Percentiles rank a stretch among this genome's conserved stretches.
These are phyloP conservation scores for Periplaneta americana DNA, from an alignment of 1,140 invertebrate genomes.

Conservation along the genomic window DNA sequence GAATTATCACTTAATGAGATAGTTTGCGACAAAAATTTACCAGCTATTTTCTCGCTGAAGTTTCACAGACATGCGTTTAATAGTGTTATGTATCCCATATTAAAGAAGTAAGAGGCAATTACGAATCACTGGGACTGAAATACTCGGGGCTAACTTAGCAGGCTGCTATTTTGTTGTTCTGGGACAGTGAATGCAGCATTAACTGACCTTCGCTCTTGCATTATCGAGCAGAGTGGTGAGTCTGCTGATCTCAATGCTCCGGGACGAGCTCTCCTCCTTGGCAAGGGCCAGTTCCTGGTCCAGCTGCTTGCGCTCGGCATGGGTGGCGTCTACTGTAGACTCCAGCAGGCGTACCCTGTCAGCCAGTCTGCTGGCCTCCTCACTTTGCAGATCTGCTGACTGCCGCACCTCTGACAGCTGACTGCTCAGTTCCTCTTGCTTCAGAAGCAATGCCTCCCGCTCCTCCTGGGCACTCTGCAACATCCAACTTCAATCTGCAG, in stretches of 20 bases:
- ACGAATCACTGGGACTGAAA: no score
- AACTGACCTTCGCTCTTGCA: slow-evolving; percentile 58
- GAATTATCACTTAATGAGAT: no score
- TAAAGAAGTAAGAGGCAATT: no score
- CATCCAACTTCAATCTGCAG: no score
- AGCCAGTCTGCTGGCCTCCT: slow-evolving; percentile 55
- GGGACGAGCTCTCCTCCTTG: slow-evolving; percentile 55
- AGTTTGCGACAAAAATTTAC: no score
- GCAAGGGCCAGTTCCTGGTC: slow-evolving; percentile 65
- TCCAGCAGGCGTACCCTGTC: slow-evolving; percentile 57
- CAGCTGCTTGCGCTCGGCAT: slow-evolving; percentile 62
- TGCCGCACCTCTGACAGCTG: slow-evolving; percentile 52
- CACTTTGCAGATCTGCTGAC: slow-evolving; percentile 43
- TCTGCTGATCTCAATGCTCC: slow-evolving; percentile 68
- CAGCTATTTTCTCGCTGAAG: no score
- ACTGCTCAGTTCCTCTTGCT: slow-evolving; percentile 69
- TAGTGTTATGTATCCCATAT: no score
- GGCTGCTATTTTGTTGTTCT: no score
- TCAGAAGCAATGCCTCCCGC: slow-evolving; percentile 62
- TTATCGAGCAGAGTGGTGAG: slow-evolving; percentile 72
- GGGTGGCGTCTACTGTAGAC: slow-evolving; percentile 59
- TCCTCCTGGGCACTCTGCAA: slow-evolving; percentile 72
- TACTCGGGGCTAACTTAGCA: no score
- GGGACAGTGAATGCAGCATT: no score
- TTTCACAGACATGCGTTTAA: no score